These are phyloP conservation scores for Pontoporia blainvillei DNA, from an alignment of 2,113 vertebrate genomes.

Conservation along the genomic window DNA sequence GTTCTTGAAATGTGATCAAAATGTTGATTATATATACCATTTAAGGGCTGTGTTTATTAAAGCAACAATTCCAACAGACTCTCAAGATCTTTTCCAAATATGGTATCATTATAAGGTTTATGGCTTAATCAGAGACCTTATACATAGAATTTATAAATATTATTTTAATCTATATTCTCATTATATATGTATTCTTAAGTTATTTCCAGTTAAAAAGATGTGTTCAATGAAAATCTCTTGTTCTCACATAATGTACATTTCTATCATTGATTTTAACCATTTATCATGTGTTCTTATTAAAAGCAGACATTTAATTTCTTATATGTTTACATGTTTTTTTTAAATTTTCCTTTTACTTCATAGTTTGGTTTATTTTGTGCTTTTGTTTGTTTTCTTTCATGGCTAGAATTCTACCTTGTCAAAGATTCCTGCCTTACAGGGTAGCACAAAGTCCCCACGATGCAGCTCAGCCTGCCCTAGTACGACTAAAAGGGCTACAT, in stretches of 20 bases:
- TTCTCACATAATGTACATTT: constrained; percentile 1
- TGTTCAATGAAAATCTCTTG: not conserved
- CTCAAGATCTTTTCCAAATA: not conserved
- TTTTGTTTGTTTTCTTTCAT: constrained; percentile 82
- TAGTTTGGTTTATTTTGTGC: constrained; percentile 78
- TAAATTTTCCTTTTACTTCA: constrained; percentile 73
- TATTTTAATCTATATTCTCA: not conserved
- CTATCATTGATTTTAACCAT: not conserved
- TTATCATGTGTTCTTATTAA: constrained; percentile 25
- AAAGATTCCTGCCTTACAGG: constrained; percentile 93
- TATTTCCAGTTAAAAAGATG: not conserved
- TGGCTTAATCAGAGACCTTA: not conserved
- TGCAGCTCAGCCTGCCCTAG: constrained; percentile 86
- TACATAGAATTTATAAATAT: not conserved
- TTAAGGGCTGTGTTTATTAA: not conserved
- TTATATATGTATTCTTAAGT: not conserved
- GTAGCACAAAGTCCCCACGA: constrained; percentile 83
- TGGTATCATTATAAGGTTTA: not conserved
- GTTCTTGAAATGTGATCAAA: constrained; percentile 1
- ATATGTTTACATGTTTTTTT: constrained; percentile 33
- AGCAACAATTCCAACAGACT: not conserved
- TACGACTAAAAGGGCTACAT: constrained; percentile 79
- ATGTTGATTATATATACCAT: not conserved
- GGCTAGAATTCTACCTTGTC: constrained; percentile 89
- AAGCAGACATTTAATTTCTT: constrained; percentile 34